These are phyloP conservation scores for Bemisia tabaci DNA, from an alignment of 1,140 invertebrate genomes.

Conservation along the genomic window DNA sequence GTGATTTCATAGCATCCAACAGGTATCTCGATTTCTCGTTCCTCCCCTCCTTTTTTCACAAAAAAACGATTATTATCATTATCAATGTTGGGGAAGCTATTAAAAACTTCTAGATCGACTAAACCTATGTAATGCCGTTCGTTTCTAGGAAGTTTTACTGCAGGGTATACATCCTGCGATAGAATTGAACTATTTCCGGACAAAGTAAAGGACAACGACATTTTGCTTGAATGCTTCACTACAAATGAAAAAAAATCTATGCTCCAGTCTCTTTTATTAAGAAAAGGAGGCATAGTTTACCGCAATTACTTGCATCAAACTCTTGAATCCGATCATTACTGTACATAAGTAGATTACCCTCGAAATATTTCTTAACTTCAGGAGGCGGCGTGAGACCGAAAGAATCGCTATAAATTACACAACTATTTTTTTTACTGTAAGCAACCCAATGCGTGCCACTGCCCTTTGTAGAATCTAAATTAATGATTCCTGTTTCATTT, in stretches of 20 bases:
- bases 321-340: not conserved
- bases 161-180: not conserved
- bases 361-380: not conserved
- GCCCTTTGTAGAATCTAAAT: not conserved
- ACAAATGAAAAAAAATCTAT: not conserved
- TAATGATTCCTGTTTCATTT: slow-evolving; percentile 1
- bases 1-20: not conserved
- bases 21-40: not conserved
- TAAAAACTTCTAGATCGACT: not conserved
- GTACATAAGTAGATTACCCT: not conserved
- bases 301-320: not conserved
- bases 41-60: not conserved
- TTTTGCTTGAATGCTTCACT: not conserved
- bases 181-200: not conserved
- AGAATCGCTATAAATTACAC: not conserved
- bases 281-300: not conserved
- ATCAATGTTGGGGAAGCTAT: not conserved
- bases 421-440: not conserved
- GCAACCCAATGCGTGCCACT: slow-evolving; percentile 7
- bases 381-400: not conserved
- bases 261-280: not conserved
- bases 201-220: not conserved
- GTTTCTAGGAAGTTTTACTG: not conserved
- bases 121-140: not conserved
- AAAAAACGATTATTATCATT: not conserved